Base-by-base conservation (phyloP, 2,113 vertebrate species). In the Apaloderma vittatum region DNA sequence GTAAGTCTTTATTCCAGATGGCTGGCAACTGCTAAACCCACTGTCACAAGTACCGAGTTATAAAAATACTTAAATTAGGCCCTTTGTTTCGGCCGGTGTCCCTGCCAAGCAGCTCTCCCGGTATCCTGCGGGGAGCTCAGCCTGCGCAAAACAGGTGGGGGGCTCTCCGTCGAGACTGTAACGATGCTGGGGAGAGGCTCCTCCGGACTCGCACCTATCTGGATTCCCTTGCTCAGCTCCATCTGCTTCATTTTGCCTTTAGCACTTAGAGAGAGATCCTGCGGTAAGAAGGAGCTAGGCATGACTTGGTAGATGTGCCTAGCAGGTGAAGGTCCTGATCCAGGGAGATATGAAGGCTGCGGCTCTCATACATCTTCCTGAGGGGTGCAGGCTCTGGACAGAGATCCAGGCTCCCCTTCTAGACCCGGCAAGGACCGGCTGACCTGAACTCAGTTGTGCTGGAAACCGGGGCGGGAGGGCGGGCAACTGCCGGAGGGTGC, bases 1-100 rank as follows among this genome's bases (percentile, higher is more conserved):
- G 95, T 98, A 98, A 98, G 98, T 97, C 98, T 97, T 97, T 95
- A 97, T 98, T 98, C 98, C 98, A 98, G 98, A 98, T 98, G 98
- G 98, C 97, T 91, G 95, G 93, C 97, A 96, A 97, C 97, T 90
- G 97, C 97, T 98, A 98, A 98, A 96, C 96, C 97, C 95, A 92
- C 94, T 92, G 96, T 97, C 96, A 79, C 97, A 97, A 97, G 96
- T 93, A 90, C 96, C 16, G 26, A 59, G 96, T 94, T 98, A 98
- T 95, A 98, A 97, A 98, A 98, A 98, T 97, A 96, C 97, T 94
- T 95, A 97, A 98, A 97, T 98, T 96, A 97, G 97, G 94, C 92
- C 94, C 94, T 96, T 97, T 97, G 61, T 97, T 97, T 91, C 65
- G n/a, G 87, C 88, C 94, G 78, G 0, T 77, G 93, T 74, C 86